A percentile compares a stretch with the other conserved stretches of the same genome.
Evolutionary conservation across 2,113 vertebrate genomes (phyloP).

Genomic region (Cyanoderma ruficeps): DNA sequence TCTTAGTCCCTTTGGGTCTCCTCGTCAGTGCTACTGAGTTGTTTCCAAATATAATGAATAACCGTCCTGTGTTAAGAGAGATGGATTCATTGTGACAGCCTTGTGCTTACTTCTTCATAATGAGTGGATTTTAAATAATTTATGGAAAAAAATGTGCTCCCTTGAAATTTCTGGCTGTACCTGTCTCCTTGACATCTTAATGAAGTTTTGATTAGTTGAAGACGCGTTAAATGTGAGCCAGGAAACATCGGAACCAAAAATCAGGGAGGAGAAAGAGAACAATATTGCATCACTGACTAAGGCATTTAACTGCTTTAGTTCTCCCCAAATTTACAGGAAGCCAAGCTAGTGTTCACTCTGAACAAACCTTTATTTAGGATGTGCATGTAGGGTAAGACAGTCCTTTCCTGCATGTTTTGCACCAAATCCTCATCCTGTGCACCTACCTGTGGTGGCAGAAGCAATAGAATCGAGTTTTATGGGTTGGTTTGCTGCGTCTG

Average conservation of each 20-base stretch:
- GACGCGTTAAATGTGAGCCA: neutral
- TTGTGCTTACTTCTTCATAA: slow-evolving; percentile 10
- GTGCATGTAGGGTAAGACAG: neutral
- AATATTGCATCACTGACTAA: neutral
- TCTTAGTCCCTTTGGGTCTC: neutral
- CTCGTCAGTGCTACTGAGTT: neutral
- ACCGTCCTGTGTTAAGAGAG: neutral
- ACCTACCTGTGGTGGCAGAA: neutral
- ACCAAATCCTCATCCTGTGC: neutral
- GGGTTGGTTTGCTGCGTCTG: neutral
- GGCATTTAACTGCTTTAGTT: neutral
- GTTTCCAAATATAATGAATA: neutral
- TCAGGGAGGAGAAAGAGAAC: neutral
- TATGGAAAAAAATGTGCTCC: neutral
- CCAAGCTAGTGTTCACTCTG: neutral
- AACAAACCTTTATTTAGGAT: neutral
- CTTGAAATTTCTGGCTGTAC: neutral
- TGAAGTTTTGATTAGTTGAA: neutral
- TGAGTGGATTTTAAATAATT: slow-evolving; percentile 23
- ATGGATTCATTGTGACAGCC: slow-evolving; percentile 23
- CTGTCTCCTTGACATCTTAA: slow-evolving; percentile 2
- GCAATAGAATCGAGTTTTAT: rapidly evolving
- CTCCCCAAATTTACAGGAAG: neutral
- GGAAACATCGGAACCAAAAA: neutral
- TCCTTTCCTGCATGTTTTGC: neutral